Evolutionary conservation across 2,888 invertebrate genomes (phyloP).

Genomic region (Netelia fuscicornis): DNA sequence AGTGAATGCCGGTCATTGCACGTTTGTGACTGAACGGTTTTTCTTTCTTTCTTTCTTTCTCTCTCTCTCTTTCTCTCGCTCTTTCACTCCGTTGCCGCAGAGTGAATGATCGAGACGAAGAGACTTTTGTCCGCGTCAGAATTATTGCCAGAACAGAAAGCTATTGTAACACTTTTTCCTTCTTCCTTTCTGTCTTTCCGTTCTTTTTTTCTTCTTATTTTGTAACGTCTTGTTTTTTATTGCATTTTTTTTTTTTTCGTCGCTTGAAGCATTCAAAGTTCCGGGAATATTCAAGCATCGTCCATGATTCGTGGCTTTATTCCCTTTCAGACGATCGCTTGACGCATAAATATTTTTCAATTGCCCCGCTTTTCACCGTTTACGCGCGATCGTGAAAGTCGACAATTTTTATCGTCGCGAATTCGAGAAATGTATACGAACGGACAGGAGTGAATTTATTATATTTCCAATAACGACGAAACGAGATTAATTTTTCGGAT

Average conservation of each 20-base stretch:
- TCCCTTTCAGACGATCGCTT: neutral
- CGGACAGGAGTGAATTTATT: too few relatives aligned
- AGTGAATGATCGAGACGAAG: conserved; percentile 1
- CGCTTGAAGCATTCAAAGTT: neutral
- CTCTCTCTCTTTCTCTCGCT: neutral
- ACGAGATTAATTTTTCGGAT: too few relatives aligned
- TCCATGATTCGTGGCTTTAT: neutral
- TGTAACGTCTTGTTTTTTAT: neutral
- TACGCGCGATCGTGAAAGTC: neutral
- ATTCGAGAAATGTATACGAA: neutral
- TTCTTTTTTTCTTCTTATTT: conserved; percentile 3
- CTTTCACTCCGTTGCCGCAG: neutral
- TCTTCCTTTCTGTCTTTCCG: neutral
- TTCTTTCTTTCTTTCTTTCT: neutral
- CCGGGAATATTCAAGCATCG: neutral
- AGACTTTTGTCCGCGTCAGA: conserved; percentile 13
- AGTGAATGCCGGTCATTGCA: conserved; percentile 71
- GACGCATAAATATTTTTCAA: neutral
- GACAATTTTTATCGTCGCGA: neutral
- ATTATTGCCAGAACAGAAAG: conserved; percentile 4
- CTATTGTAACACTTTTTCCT: conserved; percentile 3
- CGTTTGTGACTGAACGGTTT: conserved; percentile 29
- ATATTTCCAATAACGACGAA: too few relatives aligned
- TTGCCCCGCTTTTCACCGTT: neutral
- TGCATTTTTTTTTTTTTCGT: too few relatives aligned